These are phyloP conservation scores for Macrosteles quadrilineatus DNA, from an alignment of 1,140 invertebrate genomes.

Conservation along the genomic window DNA sequence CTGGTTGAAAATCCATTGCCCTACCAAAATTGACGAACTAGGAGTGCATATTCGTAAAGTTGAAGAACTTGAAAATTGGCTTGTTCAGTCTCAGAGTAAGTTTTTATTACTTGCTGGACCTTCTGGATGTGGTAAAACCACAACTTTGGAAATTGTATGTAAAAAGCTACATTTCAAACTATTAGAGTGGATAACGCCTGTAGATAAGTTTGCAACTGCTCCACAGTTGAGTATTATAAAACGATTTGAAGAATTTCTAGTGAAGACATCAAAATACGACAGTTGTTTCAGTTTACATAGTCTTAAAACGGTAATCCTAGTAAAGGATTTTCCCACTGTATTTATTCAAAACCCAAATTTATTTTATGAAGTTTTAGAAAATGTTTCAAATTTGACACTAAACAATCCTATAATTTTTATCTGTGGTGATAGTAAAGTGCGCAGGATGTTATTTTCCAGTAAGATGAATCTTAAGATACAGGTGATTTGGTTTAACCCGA, in stretches of 20 bases:
- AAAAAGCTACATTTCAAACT: slow-evolving; percentile 59
- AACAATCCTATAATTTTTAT: slow-evolving; percentile 71
- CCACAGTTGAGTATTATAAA: slow-evolving; percentile 57
- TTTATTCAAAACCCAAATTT: slow-evolving; percentile 60
- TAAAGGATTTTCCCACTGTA: slow-evolving; percentile 76
- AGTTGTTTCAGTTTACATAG: slow-evolving; percentile 58
- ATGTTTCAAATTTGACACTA: slow-evolving; percentile 61
- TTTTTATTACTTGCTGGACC: slow-evolving; percentile 68
- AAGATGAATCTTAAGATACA: slow-evolving; percentile 58
- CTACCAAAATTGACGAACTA: too few species aligned
- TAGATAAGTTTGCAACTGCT: too few species aligned
- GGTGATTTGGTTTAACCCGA: slow-evolving; percentile 69
- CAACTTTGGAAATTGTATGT: slow-evolving; percentile 60
- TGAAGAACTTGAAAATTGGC: slow-evolving; percentile 63
- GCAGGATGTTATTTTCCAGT: slow-evolving; percentile 63
- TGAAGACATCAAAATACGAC: slow-evolving; percentile 66
- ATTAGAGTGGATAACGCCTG: slow-evolving; percentile 71
- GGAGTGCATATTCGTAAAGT: too few species aligned
- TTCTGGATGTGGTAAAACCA: slow-evolving; percentile 70
- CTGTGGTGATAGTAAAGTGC: slow-evolving; percentile 63
- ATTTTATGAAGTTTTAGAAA: slow-evolving; percentile 64
- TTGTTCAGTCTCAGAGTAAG: slow-evolving; percentile 46
- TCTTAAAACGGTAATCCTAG: slow-evolving; percentile 58
- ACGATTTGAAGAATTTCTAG: slow-evolving; percentile 66
- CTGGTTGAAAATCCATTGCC: too few species aligned